Conservation (phyloP, 2,888 invertebrate genomes). For the Ypsolopha scabrella region DNA sequence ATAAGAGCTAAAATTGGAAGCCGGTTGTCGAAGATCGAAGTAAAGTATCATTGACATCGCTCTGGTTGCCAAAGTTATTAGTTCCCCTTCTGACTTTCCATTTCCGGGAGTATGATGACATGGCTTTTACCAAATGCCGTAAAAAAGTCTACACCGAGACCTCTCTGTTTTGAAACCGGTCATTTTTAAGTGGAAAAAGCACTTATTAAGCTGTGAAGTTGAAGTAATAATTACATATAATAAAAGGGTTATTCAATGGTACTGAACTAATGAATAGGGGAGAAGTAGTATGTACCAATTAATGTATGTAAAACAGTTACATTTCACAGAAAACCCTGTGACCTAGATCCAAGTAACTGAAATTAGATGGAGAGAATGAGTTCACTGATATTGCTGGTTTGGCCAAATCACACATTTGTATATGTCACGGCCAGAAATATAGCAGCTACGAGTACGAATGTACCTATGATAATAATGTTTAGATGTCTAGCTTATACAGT, state of each 20-base stretch:
- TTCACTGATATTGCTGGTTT: slow-evolving; percentile 24
- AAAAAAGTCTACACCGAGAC: not conserved
- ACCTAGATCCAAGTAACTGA: slow-evolving; percentile 49
- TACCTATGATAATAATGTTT: not conserved
- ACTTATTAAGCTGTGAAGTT: too few relatives aligned
- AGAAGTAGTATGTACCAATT: too few relatives aligned
- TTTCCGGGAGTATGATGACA: not conserved
- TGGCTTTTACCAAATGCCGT: not conserved
- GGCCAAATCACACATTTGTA: slow-evolving; percentile 47
- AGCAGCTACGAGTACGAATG: slow-evolving; percentile 19
- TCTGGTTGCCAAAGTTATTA: not conserved
- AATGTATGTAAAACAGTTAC: too few relatives aligned
- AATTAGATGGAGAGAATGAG: slow-evolving; percentile 48
- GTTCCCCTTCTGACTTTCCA: not conserved
- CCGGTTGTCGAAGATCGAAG: not conserved
- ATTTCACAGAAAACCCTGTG: slow-evolving; percentile 19
- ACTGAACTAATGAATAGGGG: too few relatives aligned
- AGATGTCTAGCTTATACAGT: not conserved
- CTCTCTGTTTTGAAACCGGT: too few relatives aligned
- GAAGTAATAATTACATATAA: not conserved
- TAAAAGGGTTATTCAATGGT: slow-evolving; percentile 1
- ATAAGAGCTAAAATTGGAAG: not conserved
- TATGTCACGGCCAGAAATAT: slow-evolving; percentile 58
- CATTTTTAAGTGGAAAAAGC: too few relatives aligned
- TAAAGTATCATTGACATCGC: not conserved